Base-by-base conservation (phyloP, 2,797 vertebrate species). In the Sebastes ruberrimus region DNA sequence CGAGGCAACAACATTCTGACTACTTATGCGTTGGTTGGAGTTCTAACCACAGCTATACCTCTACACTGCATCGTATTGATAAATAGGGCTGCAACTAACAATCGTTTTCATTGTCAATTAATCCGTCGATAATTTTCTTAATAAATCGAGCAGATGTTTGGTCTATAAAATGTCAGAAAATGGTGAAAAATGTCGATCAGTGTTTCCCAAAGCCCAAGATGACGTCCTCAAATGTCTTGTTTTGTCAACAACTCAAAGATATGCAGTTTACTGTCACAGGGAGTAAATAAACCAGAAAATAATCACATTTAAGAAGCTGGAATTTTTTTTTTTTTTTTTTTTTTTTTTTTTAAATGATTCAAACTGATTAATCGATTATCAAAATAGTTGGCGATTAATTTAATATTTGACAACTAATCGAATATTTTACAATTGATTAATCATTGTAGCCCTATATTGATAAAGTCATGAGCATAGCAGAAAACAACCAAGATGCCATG, bases 71-170 rank as follows among this genome's bases (percentile, higher is more conserved):
- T 35, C 7, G 1, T 53, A 10, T 20, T 52, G 33, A 71, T 65
- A 10, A 60, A 70, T 22, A 53, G 52, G 46, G 8, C 46, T 52
- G 46, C 46, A 52, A 4, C 46, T 53, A 53, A 53, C n/a, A 53
- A 22, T 53, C 2, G 8, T 52, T 4, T 52, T 52, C 46, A 52
- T 52, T 52, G 7, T 52, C 46, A 52, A 52, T 52, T 52, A 52
- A 52, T 52, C 46, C 0, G 46, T 52, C 8, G 46, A 0, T 52
- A 52, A 52, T 52, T 52, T 0, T 52, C 46, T 52, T 52, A 0
- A 49, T 9, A 20, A 4, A 49, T 52, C 18, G 18, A 52, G 0
- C 0, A 9, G 7, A 49, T 52, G 46, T 52, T 52, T n/a, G 46
- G 2, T 52, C 0, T 49, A 49, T 49, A 49, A 49, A 0, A 0